Base-by-base conservation (phyloP, 1,140 invertebrate species). In the Formica exsecta region DNA sequence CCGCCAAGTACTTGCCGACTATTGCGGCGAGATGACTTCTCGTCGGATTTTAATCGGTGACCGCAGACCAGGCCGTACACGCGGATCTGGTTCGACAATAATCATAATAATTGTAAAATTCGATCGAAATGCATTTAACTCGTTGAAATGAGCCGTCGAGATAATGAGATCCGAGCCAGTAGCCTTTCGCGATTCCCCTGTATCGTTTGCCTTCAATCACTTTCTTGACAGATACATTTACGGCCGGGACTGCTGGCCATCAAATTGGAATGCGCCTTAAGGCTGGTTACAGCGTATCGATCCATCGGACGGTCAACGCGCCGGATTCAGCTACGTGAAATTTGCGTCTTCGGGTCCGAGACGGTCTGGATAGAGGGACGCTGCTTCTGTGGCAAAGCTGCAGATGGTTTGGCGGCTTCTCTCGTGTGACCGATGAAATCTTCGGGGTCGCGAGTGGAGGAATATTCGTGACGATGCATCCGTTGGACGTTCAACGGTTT, bases 171-270 rank as follows among this genome's bases (percentile, higher is more conserved):
- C 90, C 76, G 87, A 85, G 75, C 65, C 64, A 71, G 51, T 74
- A 76, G 74, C 51, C 66, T 64, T 74, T 85, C 70, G 83, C 84
- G 84, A 87, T 77, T 91, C 87, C 89, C 90, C 91, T 86, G 85
- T 91, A 94, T 93, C 92, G 91, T 92, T 94, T 92, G 92, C 93
- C 92, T 94, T 94, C 93, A 94, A 94, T 94, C 93, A 94, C 91
- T 93, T 89, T 92, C 93, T 93, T 94, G 94, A 95, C 93, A 94
- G 94, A 93, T 92, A 91, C 92, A 94, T 93, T 94, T 94, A 92
- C 92, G 91, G 90, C 59, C 70, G 74, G 87, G 87, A 87, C 90
- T 88, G 86, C 83, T 91, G 88, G 89, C 93, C 92, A 93, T 93
- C 93, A 92, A 93, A 87, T 79, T 88, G 92, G 93, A 93, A 92